A percentile compares a stretch with the other conserved stretches of the same genome.
Evolutionary conservation across 2,797 vertebrate species (phyloP).

Genomic region (Acestrorhynchus altus): DNA sequence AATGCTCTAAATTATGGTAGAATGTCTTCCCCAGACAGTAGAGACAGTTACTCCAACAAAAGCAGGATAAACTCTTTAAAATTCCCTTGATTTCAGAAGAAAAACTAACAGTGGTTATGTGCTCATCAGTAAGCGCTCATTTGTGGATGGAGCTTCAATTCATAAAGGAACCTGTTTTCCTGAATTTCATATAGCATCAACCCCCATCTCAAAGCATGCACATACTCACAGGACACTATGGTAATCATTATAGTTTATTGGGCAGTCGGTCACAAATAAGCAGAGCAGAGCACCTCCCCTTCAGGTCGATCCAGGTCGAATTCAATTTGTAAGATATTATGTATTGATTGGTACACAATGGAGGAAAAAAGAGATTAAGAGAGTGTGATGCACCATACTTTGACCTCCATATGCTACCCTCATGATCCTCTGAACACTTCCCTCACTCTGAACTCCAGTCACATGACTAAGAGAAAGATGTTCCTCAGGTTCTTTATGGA

Average conservation of each 20-base stretch:
- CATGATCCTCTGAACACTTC: conserved; percentile 47
- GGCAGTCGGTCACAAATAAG: conserved; percentile 73
- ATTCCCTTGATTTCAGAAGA: no score
- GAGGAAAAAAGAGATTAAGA: conserved; percentile 32
- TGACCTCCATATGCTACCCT: conserved; percentile 71
- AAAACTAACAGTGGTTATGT: no score
- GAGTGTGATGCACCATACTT: conserved; percentile 65
- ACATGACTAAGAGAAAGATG: conserved; percentile 27
- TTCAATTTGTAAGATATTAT: conserved; percentile 89
- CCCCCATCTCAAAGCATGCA: conserved; percentile 45
- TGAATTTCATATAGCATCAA: conserved; percentile 46
- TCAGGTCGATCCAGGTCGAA: conserved; percentile 83
- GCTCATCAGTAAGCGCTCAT: no score
- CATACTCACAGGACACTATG: conserved; percentile 9
- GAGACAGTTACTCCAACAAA: no score
- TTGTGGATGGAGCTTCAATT: no score
- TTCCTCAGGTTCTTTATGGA: conserved; percentile 22
- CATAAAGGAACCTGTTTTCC: no score
- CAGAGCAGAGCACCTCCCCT: conserved; percentile 73
- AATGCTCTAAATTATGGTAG: no score
- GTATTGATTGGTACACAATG: conserved; percentile 78
- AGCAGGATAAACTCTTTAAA: no score
- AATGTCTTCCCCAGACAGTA: no score
- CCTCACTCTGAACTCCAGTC: conserved; percentile 28
- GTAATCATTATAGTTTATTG: conserved; percentile 81